Base-by-base conservation (phyloP, 2,888 invertebrate species). In the Hyalella azteca region DNA sequence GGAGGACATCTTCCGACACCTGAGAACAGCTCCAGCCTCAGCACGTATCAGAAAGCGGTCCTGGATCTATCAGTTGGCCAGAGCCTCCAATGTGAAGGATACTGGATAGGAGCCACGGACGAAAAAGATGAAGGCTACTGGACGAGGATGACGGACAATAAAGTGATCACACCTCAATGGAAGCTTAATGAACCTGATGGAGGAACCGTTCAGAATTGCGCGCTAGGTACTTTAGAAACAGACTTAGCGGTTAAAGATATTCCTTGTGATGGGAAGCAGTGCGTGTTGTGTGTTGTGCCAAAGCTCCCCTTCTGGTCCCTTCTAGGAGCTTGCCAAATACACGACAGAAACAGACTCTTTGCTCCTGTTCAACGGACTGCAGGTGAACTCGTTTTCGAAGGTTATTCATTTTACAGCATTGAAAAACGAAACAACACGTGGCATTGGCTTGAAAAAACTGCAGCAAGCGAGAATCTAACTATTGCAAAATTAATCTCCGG, bases 71-170 rank as follows among this genome's bases (percentile, higher is more conserved):
- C 22, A 36, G 60, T 11, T 48, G 36, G 32, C 66, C 50, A 22
- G 11, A 40, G 36, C 7, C 7, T 50, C 1, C 1, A 22, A 11
- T 82, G 82, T 60, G 78, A 77, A 3, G 73, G 73, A 15, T 82
- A 78, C 49, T 82, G 81, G 81, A 81, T 81, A 19, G 81, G 82
- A 13, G 77, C 80, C 29, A 82, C 82, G 2, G 82, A 82, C 36
- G 73, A 50, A 22, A 45, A 78, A 3, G 73, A 79, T n/a, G 82
- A 82, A 40, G 82, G 82, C 9, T 45, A 54, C 19, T 82, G 82
- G 82, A 78, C 59, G n/a, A 73, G 77, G 3, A 49, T 79, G 26
- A 78, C 45, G 13, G 40, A 81, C 29, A 75, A 40, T 36, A 59
- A 79, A 32, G 54, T 54, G 29, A 40, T 82, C 7, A 50, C 75